phyloP scores from a whole-genome alignment of 2,888 invertebrate species.

The Aricia artaxerxes region DNA sequence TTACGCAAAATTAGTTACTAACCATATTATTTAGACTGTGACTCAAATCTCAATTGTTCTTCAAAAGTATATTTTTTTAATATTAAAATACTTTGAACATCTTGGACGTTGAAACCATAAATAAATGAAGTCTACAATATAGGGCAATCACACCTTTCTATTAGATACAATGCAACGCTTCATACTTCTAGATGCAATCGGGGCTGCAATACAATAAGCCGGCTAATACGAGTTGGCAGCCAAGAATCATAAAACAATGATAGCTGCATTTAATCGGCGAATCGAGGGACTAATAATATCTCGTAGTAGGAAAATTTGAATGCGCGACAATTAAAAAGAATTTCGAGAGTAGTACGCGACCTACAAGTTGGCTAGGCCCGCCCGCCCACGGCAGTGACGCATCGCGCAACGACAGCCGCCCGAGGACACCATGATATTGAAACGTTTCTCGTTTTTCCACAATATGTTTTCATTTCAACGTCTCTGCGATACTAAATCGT shows the following conservation, averaged over 20 bases:
- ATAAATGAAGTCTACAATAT: background rate
- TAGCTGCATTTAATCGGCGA: slow-evolving; percentile 32
- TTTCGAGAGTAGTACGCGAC: slow-evolving; percentile 36
- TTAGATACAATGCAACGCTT: slow-evolving; percentile 9
- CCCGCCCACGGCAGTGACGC: slow-evolving; percentile 43
- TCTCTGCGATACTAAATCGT: background rate
- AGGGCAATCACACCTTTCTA: background rate
- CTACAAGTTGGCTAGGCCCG: slow-evolving; percentile 42
- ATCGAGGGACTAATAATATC: slow-evolving; percentile 37
- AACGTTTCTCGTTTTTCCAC: slow-evolving; percentile 12
- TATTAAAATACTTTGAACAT: background rate
- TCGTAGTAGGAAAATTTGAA: slow-evolving; percentile 36
- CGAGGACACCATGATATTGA: slow-evolving; percentile 34
- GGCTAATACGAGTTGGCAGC: slow-evolving; percentile 38
- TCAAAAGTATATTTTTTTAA: background rate
- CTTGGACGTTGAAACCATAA: background rate
- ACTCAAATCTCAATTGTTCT: background rate
- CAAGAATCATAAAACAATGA: slow-evolving; percentile 39
- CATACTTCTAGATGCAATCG: slow-evolving; percentile 20
- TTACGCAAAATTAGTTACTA: background rate
- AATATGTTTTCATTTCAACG: background rate
- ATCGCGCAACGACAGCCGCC: slow-evolving; percentile 44
- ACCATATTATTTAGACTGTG: background rate
- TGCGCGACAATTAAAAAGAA: slow-evolving; percentile 18
- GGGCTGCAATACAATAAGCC: slow-evolving; percentile 31